Percentiles rank a stretch among this genome's conserved stretches.
These are phyloP conservation scores for Ochlodes sylvanus DNA, from an alignment of 2,888 invertebrate species.

Conservation along the genomic window DNA sequence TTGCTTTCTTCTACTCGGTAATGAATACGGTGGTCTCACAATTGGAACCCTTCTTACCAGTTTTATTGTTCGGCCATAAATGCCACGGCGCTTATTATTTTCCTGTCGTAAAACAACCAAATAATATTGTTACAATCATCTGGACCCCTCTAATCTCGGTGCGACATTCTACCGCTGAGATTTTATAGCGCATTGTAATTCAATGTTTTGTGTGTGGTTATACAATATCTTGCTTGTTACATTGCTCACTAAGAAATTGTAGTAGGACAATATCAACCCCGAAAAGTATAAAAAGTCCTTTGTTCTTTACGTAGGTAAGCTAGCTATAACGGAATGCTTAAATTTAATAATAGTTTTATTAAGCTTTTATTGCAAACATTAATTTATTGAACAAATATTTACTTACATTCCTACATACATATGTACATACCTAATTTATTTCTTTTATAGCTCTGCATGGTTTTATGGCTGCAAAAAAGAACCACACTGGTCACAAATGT, in stretches of 20 bases:
- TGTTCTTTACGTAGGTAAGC: neutral
- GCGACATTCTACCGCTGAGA: slow-evolving; percentile 63
- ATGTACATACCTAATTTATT: neutral
- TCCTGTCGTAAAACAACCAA: slow-evolving; percentile 81
- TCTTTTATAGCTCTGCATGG: neutral
- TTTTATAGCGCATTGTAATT: slow-evolving; percentile 76
- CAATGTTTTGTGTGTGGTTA: slow-evolving; percentile 43
- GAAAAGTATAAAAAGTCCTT: neutral
- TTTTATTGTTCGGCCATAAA: slow-evolving; percentile 76
- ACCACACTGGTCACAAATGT: slow-evolving; percentile 15
- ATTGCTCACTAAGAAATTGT: slow-evolving; percentile 3
- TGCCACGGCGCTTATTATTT: slow-evolving; percentile 75
- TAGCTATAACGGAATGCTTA: neutral
- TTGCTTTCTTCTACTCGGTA: slow-evolving; percentile 42
- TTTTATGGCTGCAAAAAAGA: slow-evolving; percentile 11
- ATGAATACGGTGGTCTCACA: slow-evolving; percentile 52
- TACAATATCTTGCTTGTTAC: slow-evolving; percentile 36
- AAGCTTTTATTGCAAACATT: neutral
- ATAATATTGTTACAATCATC: slow-evolving; percentile 77
- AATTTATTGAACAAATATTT: slow-evolving; percentile 1
- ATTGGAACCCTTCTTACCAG: slow-evolving; percentile 59
- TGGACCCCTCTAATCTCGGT: slow-evolving; percentile 68
- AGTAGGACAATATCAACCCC: neutral
- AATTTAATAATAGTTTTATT: neutral
- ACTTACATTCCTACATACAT: neutral